Evolutionary conservation across 1,140 invertebrate species (phyloP).

Genomic region (Acromyrmex charruanus): DNA sequence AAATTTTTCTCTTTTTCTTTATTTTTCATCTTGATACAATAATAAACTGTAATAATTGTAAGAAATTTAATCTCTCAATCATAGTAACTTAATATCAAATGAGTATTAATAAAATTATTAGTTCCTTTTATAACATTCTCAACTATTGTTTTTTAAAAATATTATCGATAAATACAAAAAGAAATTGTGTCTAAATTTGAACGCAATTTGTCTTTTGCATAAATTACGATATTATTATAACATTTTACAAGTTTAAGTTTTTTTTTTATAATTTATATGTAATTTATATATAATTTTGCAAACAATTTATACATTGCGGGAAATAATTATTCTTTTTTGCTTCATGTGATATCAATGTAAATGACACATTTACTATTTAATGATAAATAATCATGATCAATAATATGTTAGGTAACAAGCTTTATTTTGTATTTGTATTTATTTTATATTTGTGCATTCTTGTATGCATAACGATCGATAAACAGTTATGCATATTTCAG

Average conservation of each 20-base stretch:
- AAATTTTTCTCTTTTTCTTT: background rate
- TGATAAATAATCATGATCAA: background rate
- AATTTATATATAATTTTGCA: background rate
- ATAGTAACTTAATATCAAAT: background rate
- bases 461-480: background rate
- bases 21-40: background rate
- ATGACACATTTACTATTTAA: background rate
- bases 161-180: background rate
- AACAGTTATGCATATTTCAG: background rate
- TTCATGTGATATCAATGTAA: background rate
- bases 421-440: constrained; percentile 17
- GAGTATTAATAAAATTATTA: background rate
- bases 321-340: background rate
- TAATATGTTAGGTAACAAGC: background rate
- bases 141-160: background rate
- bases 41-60: background rate
- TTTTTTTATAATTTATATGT: background rate
- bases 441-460: constrained; percentile 19
- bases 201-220: background rate
- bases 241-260: background rate
- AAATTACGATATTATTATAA: background rate
- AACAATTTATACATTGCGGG: background rate
- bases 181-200: background rate
- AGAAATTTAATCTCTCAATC: background rate
- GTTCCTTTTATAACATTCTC: background rate